Conservation (phyloP, 2,113 vertebrate species). For the Bos indicus region DNA sequence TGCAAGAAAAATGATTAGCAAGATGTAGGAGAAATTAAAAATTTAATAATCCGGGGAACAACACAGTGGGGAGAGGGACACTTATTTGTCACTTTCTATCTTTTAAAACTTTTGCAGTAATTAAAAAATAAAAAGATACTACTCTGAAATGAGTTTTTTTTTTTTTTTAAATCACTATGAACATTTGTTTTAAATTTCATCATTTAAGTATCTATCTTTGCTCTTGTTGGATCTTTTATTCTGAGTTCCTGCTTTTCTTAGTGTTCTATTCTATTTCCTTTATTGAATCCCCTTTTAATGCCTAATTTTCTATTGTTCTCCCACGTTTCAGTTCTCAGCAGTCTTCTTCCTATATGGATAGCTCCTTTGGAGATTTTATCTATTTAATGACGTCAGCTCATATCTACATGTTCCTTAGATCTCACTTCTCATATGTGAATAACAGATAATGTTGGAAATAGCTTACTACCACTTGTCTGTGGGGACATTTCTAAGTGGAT, state of each 20-base stretch:
- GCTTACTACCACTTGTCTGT: background rate
- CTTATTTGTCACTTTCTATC: background rate
- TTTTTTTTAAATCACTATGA: background rate
- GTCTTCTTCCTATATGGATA: background rate
- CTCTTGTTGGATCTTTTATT: background rate
- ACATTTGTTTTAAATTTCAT: background rate
- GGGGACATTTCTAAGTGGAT: background rate
- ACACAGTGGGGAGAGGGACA: background rate
- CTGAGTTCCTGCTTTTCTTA: background rate
- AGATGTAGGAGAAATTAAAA: background rate
- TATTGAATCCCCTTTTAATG: background rate
- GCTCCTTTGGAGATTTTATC: background rate
- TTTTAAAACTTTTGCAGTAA: background rate
- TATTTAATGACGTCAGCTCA: background rate
- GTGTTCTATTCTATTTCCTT: background rate
- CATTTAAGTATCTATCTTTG: background rate
- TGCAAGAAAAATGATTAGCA: slow-evolving; percentile 18
- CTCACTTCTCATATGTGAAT: background rate
- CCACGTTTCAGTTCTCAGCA: background rate
- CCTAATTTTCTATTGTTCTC: background rate
- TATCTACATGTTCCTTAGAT: background rate
- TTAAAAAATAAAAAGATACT: background rate
- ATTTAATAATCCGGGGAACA: background rate
- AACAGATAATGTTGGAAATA: background rate
- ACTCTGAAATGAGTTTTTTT: background rate